phyloP scores from a whole-genome alignment of 1,140 invertebrate genomes.

The Drosophila ambigua region DNA sequence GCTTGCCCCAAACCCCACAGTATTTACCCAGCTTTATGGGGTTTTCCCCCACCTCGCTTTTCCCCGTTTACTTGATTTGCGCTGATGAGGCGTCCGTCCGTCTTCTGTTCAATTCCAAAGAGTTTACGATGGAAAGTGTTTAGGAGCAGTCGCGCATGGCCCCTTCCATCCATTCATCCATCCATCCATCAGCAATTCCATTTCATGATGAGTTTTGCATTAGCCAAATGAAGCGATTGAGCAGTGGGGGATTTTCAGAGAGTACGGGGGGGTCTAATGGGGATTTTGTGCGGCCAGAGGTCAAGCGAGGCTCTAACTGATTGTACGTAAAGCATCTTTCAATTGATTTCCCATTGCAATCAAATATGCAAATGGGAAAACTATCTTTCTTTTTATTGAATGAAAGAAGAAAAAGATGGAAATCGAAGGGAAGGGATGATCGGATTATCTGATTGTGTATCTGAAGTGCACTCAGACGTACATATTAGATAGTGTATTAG shows the following conservation, averaged over 20 bases:
- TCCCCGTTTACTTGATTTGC: constrained; percentile 37
- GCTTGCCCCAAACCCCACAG: neutral
- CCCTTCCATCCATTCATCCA: neutral
- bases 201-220: constrained; percentile 37
- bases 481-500: too few species aligned
- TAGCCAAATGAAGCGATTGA: constrained; percentile 41
- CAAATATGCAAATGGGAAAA: constrained; percentile 4
- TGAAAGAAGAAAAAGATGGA: neutral
- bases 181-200: constrained; percentile 26
- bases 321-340: constrained; percentile 8
- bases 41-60: neutral
- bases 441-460: too few species aligned
- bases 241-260: neutral
- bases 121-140: constrained; percentile 61
- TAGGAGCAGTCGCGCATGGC: constrained; percentile 35
- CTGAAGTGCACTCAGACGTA: too few species aligned
- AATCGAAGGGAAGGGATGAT: too few species aligned
- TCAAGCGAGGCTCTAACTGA: constrained; percentile 29
- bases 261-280: neutral
- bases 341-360: neutral
- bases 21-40: neutral
- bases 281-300: constrained; percentile 1
- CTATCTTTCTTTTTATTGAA: neutral
- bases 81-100: constrained; percentile 19
- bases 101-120: constrained; percentile 30